Evolutionary conservation across 2,113 vertebrate species (phyloP), one percentile per base, ranked within the genome.

Genomic region (Candoia aspera): DNA sequence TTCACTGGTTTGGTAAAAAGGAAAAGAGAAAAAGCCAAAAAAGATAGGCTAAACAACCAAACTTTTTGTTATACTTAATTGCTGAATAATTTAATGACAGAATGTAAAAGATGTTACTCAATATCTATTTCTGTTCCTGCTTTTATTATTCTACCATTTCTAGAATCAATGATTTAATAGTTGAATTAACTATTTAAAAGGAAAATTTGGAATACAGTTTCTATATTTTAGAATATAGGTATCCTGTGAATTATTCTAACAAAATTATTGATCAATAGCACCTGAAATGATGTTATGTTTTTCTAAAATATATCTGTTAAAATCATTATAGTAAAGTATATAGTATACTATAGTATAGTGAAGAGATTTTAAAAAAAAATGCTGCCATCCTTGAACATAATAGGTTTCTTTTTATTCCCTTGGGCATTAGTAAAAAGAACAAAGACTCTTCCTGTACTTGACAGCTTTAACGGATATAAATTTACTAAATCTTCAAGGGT

Each of bases 1-100:
- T 94, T 92, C 95, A 86, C n/a, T 37, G 17, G 46, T 79, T 62
- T 91, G 94, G 49, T 85, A 33, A n/a, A 92, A 6, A 90, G 23
- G 92, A 64, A 92, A 92, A 88, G 24, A 93, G 29, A 92, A 13
- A 94, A 5, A n/a, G 86, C 26, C 93, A 86, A 26, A 33, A 88
- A 17, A 26, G 19, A 64, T 6, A 24, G 87, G 21, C 9, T 8
- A 21, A 19, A 84, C 90, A 87, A 23, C 10, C 29, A 46, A 91
- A 91, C 73, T 23, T 89, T 90, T 68, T 29, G 24, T 49, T 19
- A 55, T 62, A 87, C 0, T 37, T 87, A 19, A 49, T 42, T 91
- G 21, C 37, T 85, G 23, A 24, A 21, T 59, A 84, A 49, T 24
- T 84, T 3, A 33, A 11, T 58, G 68, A 46, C 15, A 88, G 5